Evolutionary conservation across 1,140 invertebrate species (phyloP).

Genomic region (Brachionus asplanchnoidis): DNA sequence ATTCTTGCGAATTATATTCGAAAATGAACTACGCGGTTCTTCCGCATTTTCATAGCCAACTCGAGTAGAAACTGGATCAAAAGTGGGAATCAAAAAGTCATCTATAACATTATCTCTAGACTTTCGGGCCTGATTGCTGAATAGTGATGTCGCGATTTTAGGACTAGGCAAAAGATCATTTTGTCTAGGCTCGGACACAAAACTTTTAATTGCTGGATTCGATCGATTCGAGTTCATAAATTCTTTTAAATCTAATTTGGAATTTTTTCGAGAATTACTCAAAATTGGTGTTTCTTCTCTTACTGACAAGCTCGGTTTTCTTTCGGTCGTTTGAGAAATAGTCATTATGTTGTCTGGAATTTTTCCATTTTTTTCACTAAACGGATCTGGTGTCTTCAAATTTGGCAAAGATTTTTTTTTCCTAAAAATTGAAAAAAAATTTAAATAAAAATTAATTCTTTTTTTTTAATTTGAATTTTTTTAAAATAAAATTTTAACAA

Average conservation of each 20-base stretch:
- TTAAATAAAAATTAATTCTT: background rate
- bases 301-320: background rate
- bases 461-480: background rate
- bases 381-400: background rate
- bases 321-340: background rate
- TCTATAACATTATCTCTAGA: background rate
- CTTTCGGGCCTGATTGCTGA: background rate
- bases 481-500: background rate
- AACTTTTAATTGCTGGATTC: background rate
- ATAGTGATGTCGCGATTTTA: background rate
- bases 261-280: background rate
- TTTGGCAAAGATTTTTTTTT: background rate
- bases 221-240: background rate
- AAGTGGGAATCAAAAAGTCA: background rate
- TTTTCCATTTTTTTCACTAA: background rate
- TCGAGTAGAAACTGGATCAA: background rate
- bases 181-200: background rate
- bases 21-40: background rate
- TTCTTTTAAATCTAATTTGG: background rate
- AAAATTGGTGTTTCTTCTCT: background rate
- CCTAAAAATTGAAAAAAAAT: background rate
- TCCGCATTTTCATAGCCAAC: background rate
- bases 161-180: background rate
- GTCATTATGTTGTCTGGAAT: background rate
- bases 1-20: background rate